Evolutionary conservation across 1,140 invertebrate genomes (phyloP).

Genomic region (Portunus trituberculatus): DNA sequence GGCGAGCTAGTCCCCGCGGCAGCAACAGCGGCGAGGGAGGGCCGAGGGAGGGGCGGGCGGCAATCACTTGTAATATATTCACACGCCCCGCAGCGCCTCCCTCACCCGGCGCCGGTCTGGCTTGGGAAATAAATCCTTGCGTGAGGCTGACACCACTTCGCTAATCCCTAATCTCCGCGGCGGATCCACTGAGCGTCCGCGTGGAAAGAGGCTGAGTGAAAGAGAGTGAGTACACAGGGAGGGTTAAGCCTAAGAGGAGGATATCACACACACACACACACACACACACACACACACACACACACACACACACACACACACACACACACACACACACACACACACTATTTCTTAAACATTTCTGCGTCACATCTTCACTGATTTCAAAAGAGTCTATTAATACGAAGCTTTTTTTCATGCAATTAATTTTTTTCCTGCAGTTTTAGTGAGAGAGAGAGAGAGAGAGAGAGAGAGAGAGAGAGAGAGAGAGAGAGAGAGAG

Average conservation of each 20-base stretch:
- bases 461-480: no score
- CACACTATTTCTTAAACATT: no score
- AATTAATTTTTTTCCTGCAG: no score
- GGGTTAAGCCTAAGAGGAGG: background rate
- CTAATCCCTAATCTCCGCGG: background rate
- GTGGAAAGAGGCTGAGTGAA: background rate
- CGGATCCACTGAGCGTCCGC: background rate
- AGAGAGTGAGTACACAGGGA: background rate
- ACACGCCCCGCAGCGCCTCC: background rate
- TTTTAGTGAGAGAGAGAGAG: no score
- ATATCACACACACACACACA: background rate
- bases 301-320: background rate
- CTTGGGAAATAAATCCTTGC: background rate
- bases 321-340: no score
- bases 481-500: no score
- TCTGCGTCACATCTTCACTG: no score
- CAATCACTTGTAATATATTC: background rate
- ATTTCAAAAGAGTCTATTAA: no score
- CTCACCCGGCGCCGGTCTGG: background rate
- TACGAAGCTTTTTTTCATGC: no score
- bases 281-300: background rate
- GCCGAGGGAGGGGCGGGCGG: background rate
- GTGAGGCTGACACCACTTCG: background rate
- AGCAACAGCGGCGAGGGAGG: background rate
- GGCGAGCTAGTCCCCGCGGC: background rate